Evolutionary conservation across 2,888 invertebrate species (phyloP).

Genomic region (Pammene fasciana): DNA sequence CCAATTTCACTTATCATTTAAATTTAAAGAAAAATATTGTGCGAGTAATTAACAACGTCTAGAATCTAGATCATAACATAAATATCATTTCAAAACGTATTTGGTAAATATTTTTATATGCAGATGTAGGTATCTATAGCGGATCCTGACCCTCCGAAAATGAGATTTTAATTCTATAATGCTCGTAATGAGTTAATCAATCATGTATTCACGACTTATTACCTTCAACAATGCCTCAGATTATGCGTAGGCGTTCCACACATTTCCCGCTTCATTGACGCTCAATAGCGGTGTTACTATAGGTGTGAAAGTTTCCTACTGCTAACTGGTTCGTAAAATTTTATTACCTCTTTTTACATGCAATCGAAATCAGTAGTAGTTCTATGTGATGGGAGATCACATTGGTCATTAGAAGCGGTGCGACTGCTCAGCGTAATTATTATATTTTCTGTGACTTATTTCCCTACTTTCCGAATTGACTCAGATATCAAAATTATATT

Average conservation of each 20-base stretch:
- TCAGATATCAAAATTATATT: too few species aligned
- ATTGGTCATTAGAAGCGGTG: too few species aligned
- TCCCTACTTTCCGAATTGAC: too few species aligned
- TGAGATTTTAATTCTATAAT: slow-evolving; percentile 11
- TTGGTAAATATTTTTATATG: too few species aligned
- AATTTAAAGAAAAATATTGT: too few species aligned
- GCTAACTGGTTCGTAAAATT: not conserved
- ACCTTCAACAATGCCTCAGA: slow-evolving; percentile 41
- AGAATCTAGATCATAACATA: too few species aligned
- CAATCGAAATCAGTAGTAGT: not conserved
- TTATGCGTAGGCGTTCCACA: slow-evolving; percentile 45
- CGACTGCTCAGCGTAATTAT: too few species aligned
- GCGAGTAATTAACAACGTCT: too few species aligned
- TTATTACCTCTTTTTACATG: not conserved
- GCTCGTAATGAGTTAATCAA: slow-evolving; percentile 6
- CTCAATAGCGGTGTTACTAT: slow-evolving; percentile 37
- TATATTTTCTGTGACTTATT: too few species aligned
- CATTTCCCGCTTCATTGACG: slow-evolving; percentile 50
- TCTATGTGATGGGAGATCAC: not conserved
- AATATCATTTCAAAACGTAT: too few species aligned
- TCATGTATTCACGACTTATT: slow-evolving; percentile 41
- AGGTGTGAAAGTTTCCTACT: slow-evolving; percentile 46
- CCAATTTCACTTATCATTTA: too few species aligned
- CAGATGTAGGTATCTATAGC: too few species aligned
- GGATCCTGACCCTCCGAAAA: not conserved